phyloP scores from a whole-genome alignment of 1,140 invertebrate genomes.

The Magallana ariakensis region DNA sequence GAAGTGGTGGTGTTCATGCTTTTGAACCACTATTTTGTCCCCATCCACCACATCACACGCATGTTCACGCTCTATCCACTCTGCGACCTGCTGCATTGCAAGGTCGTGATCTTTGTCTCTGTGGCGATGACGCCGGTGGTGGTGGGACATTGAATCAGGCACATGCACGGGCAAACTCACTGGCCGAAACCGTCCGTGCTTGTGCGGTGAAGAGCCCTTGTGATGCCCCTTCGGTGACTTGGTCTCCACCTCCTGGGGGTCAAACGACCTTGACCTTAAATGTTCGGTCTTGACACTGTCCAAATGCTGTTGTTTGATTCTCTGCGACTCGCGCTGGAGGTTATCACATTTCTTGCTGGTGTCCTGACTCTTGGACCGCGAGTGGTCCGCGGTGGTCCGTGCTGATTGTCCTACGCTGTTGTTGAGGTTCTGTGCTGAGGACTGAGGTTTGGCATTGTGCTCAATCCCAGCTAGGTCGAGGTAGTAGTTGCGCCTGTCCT shows the following conservation, averaged over 20 bases:
- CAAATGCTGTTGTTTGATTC: slow-evolving; percentile 46
- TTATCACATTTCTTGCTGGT: slow-evolving; percentile 66
- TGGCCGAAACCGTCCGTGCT: slow-evolving; percentile 66
- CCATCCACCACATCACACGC: slow-evolving; percentile 70
- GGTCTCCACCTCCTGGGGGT: slow-evolving; percentile 67
- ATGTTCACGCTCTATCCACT: slow-evolving; percentile 80
- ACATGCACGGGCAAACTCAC: slow-evolving; percentile 72
- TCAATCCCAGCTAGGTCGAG: slow-evolving; percentile 80
- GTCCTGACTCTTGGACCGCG: slow-evolving; percentile 73
- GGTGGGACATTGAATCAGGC: slow-evolving; percentile 79
- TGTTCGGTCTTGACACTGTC: slow-evolving; percentile 64
- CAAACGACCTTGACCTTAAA: slow-evolving; percentile 73
- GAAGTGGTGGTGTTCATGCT: slow-evolving; percentile 85
- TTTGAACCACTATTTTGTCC: slow-evolving; percentile 76
- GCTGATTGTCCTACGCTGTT: slow-evolving; percentile 54
- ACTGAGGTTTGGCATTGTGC: slow-evolving; percentile 73
- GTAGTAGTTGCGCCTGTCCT: slow-evolving; percentile 79
- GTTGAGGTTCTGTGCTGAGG: slow-evolving; percentile 53
- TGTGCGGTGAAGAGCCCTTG: slow-evolving; percentile 57
- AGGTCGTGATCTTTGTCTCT: slow-evolving; percentile 86
- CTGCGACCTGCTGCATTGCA: slow-evolving; percentile 85
- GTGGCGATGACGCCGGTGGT: slow-evolving; percentile 83
- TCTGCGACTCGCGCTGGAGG: slow-evolving; percentile 62
- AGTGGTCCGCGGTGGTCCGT: slow-evolving; percentile 49
- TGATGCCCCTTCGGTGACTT: slow-evolving; percentile 56